Conservation (phyloP, 2,113 vertebrate genomes). For the Alaudala cheleensis region DNA sequence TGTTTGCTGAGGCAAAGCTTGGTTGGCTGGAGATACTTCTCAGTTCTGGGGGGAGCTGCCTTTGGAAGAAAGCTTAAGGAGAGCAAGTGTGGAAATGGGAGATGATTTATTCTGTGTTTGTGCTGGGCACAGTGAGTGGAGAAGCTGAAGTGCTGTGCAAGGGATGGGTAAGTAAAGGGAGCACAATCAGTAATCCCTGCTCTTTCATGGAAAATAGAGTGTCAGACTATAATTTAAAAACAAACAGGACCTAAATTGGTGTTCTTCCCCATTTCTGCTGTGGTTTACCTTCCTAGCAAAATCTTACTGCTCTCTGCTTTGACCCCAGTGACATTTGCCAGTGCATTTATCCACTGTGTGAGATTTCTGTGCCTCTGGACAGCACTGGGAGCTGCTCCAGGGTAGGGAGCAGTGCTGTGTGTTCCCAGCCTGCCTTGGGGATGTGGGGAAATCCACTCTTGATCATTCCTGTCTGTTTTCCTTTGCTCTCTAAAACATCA, state of each 20-base stretch:
- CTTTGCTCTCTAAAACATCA: not conserved
- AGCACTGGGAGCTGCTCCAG: fast-evolving
- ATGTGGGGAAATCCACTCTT: not conserved
- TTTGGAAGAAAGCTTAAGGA: not conserved
- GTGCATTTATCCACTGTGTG: fast-evolving
- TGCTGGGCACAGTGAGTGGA: not conserved
- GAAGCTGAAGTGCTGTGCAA: fast-evolving
- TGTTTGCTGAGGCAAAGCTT: not conserved
- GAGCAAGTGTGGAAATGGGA: fast-evolving
- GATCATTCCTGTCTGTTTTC: not conserved
- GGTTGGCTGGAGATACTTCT: not conserved
- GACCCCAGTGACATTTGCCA: fast-evolving
- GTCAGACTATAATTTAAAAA: not conserved
- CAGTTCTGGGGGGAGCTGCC: not conserved
- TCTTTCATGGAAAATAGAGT: not conserved
- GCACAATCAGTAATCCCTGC: not conserved
- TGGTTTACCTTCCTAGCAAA: not conserved
- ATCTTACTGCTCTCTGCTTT: not conserved
- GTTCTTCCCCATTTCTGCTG: no score
- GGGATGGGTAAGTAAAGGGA: not conserved
- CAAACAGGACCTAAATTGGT: not conserved
- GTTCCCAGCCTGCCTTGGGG: not conserved
- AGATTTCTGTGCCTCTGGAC: not conserved
- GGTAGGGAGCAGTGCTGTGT: not conserved
- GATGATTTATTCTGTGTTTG: not conserved